Conservation (phyloP, 1,140 invertebrate species). For the Pantala flavescens region DNA sequence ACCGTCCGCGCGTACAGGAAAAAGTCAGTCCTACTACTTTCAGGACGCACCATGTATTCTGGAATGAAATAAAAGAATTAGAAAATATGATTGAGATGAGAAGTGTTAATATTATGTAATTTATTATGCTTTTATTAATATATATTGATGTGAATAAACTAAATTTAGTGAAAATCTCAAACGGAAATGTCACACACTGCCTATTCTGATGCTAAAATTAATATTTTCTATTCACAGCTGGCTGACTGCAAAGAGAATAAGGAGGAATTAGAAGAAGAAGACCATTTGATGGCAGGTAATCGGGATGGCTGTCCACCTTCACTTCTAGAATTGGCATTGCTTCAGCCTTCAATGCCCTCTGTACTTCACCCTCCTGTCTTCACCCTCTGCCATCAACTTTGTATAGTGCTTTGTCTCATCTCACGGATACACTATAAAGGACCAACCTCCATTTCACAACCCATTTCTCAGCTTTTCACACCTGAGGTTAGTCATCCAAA, state of each 20-base stretch:
- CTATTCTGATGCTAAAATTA: too few species aligned
- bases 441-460: not conserved
- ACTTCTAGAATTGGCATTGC: not conserved
- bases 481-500: not conserved
- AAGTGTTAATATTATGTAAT: too few species aligned
- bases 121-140: too few species aligned
- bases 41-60: too few species aligned
- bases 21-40: too few species aligned
- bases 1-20: too few species aligned
- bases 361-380: not conserved
- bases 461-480: not conserved
- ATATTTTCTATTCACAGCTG: not conserved
- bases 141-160: too few species aligned
- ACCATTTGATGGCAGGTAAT: too few species aligned
- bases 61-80: too few species aligned
- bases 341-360: not conserved
- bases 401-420: not conserved
- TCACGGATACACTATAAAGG: not conserved
- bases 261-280: not conserved
- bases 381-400: not conserved
- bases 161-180: too few species aligned
- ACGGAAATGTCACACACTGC: not conserved
- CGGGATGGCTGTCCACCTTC: not conserved
- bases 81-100: too few species aligned
- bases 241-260: not conserved